Conservation (phyloP, 2,113 vertebrate genomes). For the Laticauda colubrina region DNA sequence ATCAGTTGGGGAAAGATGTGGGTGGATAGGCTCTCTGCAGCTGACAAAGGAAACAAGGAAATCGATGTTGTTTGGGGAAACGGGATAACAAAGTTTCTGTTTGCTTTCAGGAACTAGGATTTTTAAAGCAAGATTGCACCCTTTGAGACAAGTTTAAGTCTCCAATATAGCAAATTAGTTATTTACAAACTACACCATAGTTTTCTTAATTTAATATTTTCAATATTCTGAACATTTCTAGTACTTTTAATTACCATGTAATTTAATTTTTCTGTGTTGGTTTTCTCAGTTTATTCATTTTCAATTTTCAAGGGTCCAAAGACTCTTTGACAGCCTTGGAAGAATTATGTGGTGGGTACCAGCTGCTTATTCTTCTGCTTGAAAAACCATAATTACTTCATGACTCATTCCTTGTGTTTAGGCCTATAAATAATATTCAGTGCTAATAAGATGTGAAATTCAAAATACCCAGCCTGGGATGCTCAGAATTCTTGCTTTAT, state of each 20-base stretch:
- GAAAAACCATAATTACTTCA: neutral
- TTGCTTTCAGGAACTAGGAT: neutral
- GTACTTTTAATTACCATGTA: neutral
- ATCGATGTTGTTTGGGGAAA: neutral
- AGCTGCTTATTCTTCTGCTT: neutral
- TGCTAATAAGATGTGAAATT: neutral
- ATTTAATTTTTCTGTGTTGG: neutral
- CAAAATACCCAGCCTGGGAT: neutral
- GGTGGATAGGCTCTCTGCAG: neutral
- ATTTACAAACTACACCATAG: neutral
- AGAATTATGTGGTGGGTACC: neutral
- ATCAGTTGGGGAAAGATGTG: neutral
- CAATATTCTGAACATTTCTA: neutral
- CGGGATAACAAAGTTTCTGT: neutral
- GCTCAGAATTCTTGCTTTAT: neutral
- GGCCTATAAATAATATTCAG: slow-evolving; percentile 9
- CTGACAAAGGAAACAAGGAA: neutral
- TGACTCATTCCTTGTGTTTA: neutral
- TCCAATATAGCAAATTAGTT: neutral
- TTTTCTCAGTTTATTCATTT: neutral
- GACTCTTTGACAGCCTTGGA: neutral
- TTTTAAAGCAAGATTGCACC: neutral
- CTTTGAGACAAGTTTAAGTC: neutral
- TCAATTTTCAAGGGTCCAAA: neutral
- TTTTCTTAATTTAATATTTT: neutral